Evolutionary conservation across 1,140 invertebrate genomes (phyloP), one percentile per base, ranked within the genome.

Genomic region (Meloidogyne hapla): DNA sequence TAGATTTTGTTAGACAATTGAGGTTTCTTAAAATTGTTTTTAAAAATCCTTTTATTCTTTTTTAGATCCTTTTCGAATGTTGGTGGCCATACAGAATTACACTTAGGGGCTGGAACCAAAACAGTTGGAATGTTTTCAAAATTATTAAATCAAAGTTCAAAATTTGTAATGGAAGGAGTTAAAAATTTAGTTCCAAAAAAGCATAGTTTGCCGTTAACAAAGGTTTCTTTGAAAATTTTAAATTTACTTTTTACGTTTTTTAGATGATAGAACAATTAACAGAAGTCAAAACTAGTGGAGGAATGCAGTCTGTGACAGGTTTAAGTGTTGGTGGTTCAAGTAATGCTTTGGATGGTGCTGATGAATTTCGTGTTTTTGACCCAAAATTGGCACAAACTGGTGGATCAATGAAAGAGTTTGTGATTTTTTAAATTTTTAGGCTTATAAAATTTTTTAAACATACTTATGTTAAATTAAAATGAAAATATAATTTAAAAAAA

Each of bases 91-190:
- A 76, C 63, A 8, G 85, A 87, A 72, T 70, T 86, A 15, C 83
- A 89, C 75, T 92, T 92, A 86, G 95, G 95, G n/a, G 94, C 93
- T 63, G 95, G 94, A 25, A 96, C 94, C 0, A 96, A 94, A 89
- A 96, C 95, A 0, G 93, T 96, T 68, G 94, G 92, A 81, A 98
- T 99, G 95, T 98, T 99, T 89, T 95, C 94, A 1, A 98, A 98
- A 89, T 90, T 99, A 18, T 93, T 99, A 84, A 94, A 92, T 8
- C 94, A 97, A 88, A 95, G 94, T 33, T 98, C 95, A 1, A 94
- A 94, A 65, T 97, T 98, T 89, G 94, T 98, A 0, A 99, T 99
- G 95, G 96, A 99, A 89, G 96, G 96, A 48, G 96, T 99, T 0
- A 98, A 99, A 88, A 99, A 99, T 91, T 91, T 99, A 77, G 96